phyloP scores from a whole-genome alignment of 2,797 vertebrate genomes.

The Neosilurus mollespiculum region DNA sequence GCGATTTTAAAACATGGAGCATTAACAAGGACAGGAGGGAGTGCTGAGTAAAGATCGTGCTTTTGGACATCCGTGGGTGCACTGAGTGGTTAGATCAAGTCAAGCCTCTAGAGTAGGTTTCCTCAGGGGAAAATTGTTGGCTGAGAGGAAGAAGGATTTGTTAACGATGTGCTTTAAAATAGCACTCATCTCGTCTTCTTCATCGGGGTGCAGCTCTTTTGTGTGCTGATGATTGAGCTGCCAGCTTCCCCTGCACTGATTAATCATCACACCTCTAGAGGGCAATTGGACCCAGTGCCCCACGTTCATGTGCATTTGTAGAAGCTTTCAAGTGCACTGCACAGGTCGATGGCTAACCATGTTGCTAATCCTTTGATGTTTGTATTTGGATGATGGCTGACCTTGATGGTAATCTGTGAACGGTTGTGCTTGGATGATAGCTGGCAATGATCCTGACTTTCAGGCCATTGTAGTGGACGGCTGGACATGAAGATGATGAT shows the following conservation, averaged over 20 bases:
- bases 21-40: neutral
- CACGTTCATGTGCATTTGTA: neutral
- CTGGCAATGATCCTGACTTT: too few species aligned
- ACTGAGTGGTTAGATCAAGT: slow-evolving; percentile 6
- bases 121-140: slow-evolving; percentile 1
- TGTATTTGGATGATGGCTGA: neutral
- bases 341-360: neutral
- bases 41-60: slow-evolving; percentile 4
- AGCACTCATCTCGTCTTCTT: neutral
- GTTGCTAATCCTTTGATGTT: neutral
- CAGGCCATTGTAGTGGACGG: neutral
- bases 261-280: neutral
- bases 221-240: slow-evolving; percentile 10
- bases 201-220: neutral
- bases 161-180: slow-evolving; percentile 15
- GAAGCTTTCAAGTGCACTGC: neutral
- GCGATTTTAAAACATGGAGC: neutral
- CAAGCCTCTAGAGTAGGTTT: neutral
- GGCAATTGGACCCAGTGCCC: neutral
- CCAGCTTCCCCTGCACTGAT: neutral
- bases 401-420: neutral
- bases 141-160: slow-evolving; percentile 13
- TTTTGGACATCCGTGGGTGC: neutral
- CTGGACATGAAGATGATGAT: neutral
- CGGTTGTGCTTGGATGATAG: too few species aligned